phyloP scores from a whole-genome alignment of 2,797 vertebrate genomes.

The Chrosomus eos region DNA sequence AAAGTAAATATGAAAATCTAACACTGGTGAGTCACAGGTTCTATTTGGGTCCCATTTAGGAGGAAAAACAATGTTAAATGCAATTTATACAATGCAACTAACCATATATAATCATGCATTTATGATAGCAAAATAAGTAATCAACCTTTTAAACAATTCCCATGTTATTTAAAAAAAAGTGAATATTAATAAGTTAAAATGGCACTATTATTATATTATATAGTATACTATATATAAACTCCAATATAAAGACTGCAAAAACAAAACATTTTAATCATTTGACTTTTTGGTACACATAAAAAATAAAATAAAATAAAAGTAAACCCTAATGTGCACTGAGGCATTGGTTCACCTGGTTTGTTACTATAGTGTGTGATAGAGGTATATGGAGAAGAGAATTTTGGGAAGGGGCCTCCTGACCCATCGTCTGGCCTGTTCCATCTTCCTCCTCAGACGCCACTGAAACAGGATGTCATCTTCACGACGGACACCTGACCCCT shows the following conservation, averaged over 20 bases:
- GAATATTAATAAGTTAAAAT: background rate
- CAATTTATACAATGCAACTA: background rate
- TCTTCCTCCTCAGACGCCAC: conserved; percentile 89
- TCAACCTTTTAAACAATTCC: background rate
- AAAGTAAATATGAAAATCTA: background rate
- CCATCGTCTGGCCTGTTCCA: conserved; percentile 79
- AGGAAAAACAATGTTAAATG: background rate
- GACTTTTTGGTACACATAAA: background rate
- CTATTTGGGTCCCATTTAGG: background rate
- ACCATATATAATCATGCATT: background rate
- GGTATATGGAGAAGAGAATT: conserved; percentile 54
- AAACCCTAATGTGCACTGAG: background rate
- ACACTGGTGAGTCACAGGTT: background rate
- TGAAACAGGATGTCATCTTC: conserved; percentile 91
- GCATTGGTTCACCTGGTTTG: conserved; percentile 48
- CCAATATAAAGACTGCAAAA: background rate
- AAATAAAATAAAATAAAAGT: background rate
- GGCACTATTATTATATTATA: background rate
- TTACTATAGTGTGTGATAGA: conserved; percentile 53
- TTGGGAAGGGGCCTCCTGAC: conserved; percentile 44
- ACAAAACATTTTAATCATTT: background rate
- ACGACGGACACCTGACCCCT: conserved; percentile 59
- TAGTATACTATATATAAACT: too few relatives aligned
- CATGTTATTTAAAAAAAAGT: too few relatives aligned
- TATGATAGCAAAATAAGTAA: background rate